Conservation (phyloP, 2,888 invertebrate genomes). For the Melanostoma mellinum region DNA sequence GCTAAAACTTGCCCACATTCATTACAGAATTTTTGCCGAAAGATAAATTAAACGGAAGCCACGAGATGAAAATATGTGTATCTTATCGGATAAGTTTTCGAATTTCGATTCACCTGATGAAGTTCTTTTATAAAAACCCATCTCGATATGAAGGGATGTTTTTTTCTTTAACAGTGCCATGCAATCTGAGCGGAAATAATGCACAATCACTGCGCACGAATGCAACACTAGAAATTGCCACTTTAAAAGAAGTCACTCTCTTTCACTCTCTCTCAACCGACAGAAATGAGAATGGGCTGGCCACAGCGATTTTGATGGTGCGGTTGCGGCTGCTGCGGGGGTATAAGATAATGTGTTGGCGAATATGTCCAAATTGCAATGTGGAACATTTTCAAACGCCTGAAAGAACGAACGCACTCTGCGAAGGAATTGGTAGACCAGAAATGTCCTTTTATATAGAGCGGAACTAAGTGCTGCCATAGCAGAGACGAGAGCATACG, state of each 20-base stretch:
- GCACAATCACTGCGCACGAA: slow-evolving; percentile 20
- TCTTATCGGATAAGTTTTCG: not conserved
- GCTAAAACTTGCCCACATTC: slow-evolving; percentile 63
- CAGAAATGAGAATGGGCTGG: slow-evolving; percentile 4
- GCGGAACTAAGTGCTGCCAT: slow-evolving; percentile 52
- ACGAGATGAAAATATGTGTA: not conserved
- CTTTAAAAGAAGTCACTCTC: slow-evolving; percentile 34
- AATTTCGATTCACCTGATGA: slow-evolving; percentile 24
- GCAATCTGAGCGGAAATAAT: slow-evolving; percentile 31
- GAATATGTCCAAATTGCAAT: slow-evolving; percentile 45
- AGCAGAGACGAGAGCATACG: slow-evolving; percentile 10
- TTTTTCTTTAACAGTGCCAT: not conserved
- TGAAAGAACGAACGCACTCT: slow-evolving; percentile 24
- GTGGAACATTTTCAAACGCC: slow-evolving; percentile 50
- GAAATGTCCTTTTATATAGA: slow-evolving; percentile 57
- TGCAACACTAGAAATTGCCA: slow-evolving; percentile 40
- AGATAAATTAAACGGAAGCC: slow-evolving; percentile 26
- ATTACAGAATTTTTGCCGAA: slow-evolving; percentile 37
- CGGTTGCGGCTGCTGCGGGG: slow-evolving; percentile 5
- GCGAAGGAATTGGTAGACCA: slow-evolving; percentile 55
- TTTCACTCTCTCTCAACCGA: not conserved
- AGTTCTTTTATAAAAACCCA: not conserved
- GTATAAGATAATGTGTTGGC: not conserved
- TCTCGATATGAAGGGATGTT: not conserved
- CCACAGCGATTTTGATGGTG: slow-evolving; percentile 22